A percentile compares a stretch with the other conserved stretches of the same genome.
Conservation (phyloP, 2,797 vertebrate species). For the Acanthiza pusilla region DNA sequence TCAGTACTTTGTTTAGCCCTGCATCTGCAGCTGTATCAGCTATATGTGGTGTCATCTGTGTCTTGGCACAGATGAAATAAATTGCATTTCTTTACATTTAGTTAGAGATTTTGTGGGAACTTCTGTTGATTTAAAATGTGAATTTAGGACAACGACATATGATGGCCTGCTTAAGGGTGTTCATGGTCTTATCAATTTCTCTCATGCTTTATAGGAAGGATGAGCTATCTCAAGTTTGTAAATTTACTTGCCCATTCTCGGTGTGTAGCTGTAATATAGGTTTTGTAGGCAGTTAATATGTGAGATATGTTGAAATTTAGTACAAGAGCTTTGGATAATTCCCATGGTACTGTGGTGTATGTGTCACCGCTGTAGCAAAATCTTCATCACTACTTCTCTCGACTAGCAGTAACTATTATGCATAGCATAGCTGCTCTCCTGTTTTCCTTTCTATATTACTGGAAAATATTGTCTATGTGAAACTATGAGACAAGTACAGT, state of each 20-base stretch:
- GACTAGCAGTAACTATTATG: not conserved
- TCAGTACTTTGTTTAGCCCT: not conserved
- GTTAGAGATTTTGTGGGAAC: not conserved
- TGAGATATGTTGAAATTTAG: not conserved
- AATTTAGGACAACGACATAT: not conserved
- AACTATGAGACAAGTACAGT: not conserved
- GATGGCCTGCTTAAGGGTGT: not conserved
- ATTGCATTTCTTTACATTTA: not conserved
- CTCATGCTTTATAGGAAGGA: not conserved
- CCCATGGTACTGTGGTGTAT: not conserved
- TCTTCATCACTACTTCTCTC: not conserved
- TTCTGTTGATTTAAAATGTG: not conserved
- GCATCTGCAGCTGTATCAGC: not conserved
- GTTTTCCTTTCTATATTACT: not conserved
- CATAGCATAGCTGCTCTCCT: not conserved
- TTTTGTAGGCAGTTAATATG: not conserved
- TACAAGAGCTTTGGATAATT: not conserved
- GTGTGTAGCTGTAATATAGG: not conserved
- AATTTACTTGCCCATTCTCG: not conserved
- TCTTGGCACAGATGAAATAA: not conserved
- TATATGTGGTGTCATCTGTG: not conserved
- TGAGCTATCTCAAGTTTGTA: not conserved
- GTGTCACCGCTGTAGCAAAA: not conserved
- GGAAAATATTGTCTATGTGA: not conserved
- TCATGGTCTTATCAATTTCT: not conserved